These are phyloP conservation scores for Coreius guichenoti DNA, from an alignment of 2,797 vertebrate species.

Conservation along the genomic window DNA sequence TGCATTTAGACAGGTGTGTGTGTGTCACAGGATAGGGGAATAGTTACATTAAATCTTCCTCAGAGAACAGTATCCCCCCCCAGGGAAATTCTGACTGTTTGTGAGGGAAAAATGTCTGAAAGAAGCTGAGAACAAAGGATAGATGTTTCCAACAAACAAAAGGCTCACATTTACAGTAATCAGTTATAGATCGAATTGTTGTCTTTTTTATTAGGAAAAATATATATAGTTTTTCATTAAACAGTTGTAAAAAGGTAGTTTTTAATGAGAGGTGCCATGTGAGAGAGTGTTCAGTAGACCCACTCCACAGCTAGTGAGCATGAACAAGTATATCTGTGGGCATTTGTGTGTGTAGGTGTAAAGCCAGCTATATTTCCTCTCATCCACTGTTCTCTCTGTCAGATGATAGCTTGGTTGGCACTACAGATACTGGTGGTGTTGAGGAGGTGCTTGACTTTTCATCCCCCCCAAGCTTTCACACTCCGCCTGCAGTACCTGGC, in stretches of 20 bases:
- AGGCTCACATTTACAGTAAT: neutral
- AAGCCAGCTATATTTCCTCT: slow-evolving; percentile 42
- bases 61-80: slow-evolving; percentile 55
- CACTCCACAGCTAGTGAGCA: slow-evolving; percentile 39
- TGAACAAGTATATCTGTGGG: slow-evolving; percentile 36
- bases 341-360: slow-evolving; percentile 44
- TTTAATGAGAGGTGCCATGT: slow-evolving; percentile 52
- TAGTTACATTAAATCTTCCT: slow-evolving; percentile 46
- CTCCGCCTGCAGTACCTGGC: slow-evolving; percentile 76
- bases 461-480: slow-evolving; percentile 69
- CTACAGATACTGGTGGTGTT: slow-evolving; percentile 62
- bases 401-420: slow-evolving; percentile 62
- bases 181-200: neutral
- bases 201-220: neutral
- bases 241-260: slow-evolving; percentile 53
- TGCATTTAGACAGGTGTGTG: slow-evolving; percentile 30
- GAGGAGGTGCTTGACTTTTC: slow-evolving; percentile 69
- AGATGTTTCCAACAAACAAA: neutral
- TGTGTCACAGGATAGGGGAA: slow-evolving; percentile 19
- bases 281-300: slow-evolving; percentile 49
- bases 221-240: slow-evolving; percentile 8
- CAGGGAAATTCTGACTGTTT: slow-evolving; percentile 56
- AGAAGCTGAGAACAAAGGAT: slow-evolving; percentile 3
- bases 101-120: slow-evolving; percentile 46
- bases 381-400: slow-evolving; percentile 56